Evolutionary conservation across 2,888 invertebrate genomes (phyloP).

Genomic region (Stenurella melanura): DNA sequence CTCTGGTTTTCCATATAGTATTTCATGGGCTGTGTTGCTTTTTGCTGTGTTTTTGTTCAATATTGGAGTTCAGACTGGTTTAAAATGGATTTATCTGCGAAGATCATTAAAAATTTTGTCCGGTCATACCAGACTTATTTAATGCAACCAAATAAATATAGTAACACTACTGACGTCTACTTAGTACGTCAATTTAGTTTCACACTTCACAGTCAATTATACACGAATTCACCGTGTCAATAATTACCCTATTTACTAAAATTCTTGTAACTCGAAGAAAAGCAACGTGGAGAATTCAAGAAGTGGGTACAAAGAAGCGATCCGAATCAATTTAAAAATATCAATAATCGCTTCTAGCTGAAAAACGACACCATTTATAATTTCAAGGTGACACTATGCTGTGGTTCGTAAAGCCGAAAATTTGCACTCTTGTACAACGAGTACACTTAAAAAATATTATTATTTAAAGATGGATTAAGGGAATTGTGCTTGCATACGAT

Average conservation of each 20-base stretch:
- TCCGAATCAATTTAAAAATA: constrained; percentile 4
- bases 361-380: constrained; percentile 14
- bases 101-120: no score
- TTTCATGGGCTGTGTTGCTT: no score
- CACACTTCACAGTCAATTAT: constrained; percentile 11
- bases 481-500: no score
- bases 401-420: neutral
- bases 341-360: constrained; percentile 6
- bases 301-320: neutral
- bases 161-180: neutral
- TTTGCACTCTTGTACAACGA: neutral
- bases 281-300: neutral
- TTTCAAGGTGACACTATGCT: constrained; percentile 7
- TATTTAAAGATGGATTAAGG: no score
- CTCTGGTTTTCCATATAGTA: no score
- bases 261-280: constrained; percentile 1
- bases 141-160: no score
- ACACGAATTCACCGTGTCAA: neutral
- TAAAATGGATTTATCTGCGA: no score
- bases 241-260: constrained; percentile 16
- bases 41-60: no score
- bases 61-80: no score
- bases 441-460: neutral
- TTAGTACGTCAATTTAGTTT: constrained; percentile 7
- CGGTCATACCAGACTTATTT: no score